Base-by-base conservation (phyloP, 2,888 invertebrate species). In the Plagiodera versicolora region DNA sequence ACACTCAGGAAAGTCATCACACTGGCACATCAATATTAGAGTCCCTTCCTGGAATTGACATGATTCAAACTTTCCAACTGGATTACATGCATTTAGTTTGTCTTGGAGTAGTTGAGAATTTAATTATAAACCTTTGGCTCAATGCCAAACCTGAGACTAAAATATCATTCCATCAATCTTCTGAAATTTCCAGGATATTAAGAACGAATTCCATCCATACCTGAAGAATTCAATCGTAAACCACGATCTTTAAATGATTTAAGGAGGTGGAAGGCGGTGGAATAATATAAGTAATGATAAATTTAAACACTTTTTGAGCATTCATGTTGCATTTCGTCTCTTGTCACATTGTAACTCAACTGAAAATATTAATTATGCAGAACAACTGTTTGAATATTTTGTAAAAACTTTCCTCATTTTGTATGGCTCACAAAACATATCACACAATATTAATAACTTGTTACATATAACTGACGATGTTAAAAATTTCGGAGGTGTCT, bases 51-150 rank as follows among this genome's bases (percentile, higher is more conserved):
- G 56, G 61, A 19, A 20, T 70, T 55, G 55, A 69, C 61, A 67
- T 72, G 60, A 57, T 72, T n/a, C 47, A 58, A 47, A 53, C 62
- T 47, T 58, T 71, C 35, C 65, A 67, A 8, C 39, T 70, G 10
- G 71, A 72, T 48, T 63, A 64, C 19, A 66, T 66, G 66, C 63
- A 64, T 35, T 35, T 65, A 17, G 45, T 63, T 35, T 65, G 65
- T 48, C 47, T 65, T 35, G 63, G 65, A 10, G 63, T 63, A 14
- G 44, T 58, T 10, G 58, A 60, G 58, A 58, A 60, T 35, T 56
- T 60, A 32, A 28, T 60, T 39, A 16, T 44, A 16, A 44, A 32
- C 20, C 45, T 51, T 32, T 52, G 57, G 51, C 49, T 51, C 45
- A 51, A 52, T 20, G 52, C 47, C 39, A 56, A 51, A 48, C 56